Percentiles rank a stretch among this genome's conserved stretches.
These are phyloP conservation scores for Galaxias olidus DNA, from an alignment of 2,797 vertebrate species.

Conservation along the genomic window DNA sequence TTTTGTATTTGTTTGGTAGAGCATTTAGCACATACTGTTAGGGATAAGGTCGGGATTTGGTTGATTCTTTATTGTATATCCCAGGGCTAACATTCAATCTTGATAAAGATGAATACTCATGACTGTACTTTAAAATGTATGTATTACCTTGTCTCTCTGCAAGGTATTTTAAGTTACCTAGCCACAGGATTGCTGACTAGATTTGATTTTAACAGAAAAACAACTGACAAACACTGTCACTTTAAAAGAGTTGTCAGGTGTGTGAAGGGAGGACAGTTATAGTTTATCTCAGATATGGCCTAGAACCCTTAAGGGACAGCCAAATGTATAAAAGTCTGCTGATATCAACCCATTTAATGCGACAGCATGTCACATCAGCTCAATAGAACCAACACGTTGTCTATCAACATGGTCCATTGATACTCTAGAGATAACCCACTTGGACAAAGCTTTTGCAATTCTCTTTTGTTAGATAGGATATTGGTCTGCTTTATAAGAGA, in stretches of 20 bases:
- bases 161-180: constrained; percentile 55
- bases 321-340: not conserved
- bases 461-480: not conserved
- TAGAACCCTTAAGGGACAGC: not conserved
- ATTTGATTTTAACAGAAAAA: constrained; percentile 28
- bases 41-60: constrained; percentile 32
- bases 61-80: constrained; percentile 50
- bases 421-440: too few relatives aligned
- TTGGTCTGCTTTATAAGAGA: constrained; percentile 7
- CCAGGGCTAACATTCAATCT: constrained; percentile 42
- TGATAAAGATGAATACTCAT: constrained; percentile 53
- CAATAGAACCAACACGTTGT: not conserved
- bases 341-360: not conserved
- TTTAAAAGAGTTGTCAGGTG: not conserved
- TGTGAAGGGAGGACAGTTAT: not conserved
- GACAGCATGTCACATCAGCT: not conserved
- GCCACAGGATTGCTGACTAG: constrained; percentile 31
- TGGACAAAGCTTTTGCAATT: not conserved
- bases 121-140: constrained; percentile 46
- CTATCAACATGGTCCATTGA: not conserved
- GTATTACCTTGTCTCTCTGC: constrained; percentile 47
- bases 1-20: not conserved
- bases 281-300: not conserved
- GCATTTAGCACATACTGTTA: not conserved
- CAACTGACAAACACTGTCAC: constrained; percentile 2